A percentile compares a stretch with the other conserved stretches of the same genome.
Conservation (phyloP, 2,888 invertebrate species). For the Netelia melanura region DNA sequence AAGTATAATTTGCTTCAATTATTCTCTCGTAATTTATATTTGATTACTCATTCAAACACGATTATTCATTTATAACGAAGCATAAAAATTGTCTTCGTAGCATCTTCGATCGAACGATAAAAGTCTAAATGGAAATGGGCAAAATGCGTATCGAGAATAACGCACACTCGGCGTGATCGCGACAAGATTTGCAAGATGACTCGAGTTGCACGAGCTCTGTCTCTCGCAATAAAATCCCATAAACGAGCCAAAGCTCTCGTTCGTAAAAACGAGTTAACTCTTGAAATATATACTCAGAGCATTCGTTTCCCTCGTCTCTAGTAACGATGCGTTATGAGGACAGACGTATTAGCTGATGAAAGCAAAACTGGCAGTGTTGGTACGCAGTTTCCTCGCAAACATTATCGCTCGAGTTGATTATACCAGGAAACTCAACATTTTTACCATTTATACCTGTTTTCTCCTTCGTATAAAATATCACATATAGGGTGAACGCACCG, state of each 20-base stretch:
- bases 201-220: constrained; percentile 76
- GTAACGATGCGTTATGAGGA: constrained; percentile 70
- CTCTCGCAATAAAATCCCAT: constrained; percentile 86
- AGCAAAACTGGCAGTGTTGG: not conserved
- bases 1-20: not conserved
- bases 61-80: too few relatives aligned
- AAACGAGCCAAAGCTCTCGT: constrained; percentile 81
- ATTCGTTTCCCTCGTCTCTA: constrained; percentile 47
- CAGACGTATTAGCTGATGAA: constrained; percentile 14
- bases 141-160: not conserved
- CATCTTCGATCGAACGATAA: too few relatives aligned
- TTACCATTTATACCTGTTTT: not conserved
- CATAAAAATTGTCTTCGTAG: too few relatives aligned
- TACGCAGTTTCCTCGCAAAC: constrained; percentile 38
- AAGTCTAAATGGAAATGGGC: too few relatives aligned
- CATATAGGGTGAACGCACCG: not conserved
- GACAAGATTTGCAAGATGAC: constrained; percentile 76
- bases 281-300: constrained; percentile 66
- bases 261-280: constrained; percentile 53
- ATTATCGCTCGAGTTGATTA: constrained; percentile 63
- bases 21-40: not conserved
- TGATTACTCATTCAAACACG: too few relatives aligned
- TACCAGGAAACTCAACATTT: constrained; percentile 46
- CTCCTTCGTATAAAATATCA: not conserved
- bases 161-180: not conserved